A percentile compares a stretch with the other conserved stretches of the same genome.
Evolutionary conservation across 2,888 invertebrate species (phyloP).

Genomic region (Drosophila picticornis): DNA sequence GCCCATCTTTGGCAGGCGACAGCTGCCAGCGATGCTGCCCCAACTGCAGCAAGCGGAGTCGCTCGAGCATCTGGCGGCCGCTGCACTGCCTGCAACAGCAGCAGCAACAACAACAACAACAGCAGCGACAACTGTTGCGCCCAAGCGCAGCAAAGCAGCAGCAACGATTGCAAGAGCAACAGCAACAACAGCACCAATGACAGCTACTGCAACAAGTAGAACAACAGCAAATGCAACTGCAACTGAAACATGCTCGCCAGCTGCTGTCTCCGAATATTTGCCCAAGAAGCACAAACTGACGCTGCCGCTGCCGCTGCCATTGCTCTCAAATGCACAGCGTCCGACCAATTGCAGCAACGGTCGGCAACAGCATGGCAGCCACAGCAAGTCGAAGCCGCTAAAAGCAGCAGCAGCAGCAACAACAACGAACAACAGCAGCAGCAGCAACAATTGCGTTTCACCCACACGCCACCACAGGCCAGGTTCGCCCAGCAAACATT

Average conservation of each 20-base stretch:
- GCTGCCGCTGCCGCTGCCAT: slow-evolving; percentile 41
- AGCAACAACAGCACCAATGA: slow-evolving; percentile 1
- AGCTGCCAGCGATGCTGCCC: slow-evolving; percentile 38
- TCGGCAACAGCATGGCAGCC: slow-evolving; percentile 1
- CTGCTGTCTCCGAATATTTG: slow-evolving; percentile 45
- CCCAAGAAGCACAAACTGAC: slow-evolving; percentile 69
- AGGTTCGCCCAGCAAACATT: slow-evolving; percentile 61
- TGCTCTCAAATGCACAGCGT: slow-evolving; percentile 5
- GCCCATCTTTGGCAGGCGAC: slow-evolving; percentile 83
- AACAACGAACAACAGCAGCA: neutral
- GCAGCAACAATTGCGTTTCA: slow-evolving; percentile 35
- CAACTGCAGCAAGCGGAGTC: slow-evolving; percentile 82
- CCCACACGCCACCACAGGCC: slow-evolving; percentile 52
- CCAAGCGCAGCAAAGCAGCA: slow-evolving; percentile 6
- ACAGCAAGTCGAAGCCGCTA: slow-evolving; percentile 35
- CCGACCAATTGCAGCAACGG: slow-evolving; percentile 6
- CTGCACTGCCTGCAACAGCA: slow-evolving; percentile 12
- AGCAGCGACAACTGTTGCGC: slow-evolving; percentile 1
- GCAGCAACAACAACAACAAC: neutral
- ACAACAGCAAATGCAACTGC: neutral
- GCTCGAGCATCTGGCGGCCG: slow-evolving; percentile 78
- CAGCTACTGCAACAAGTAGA: neutral
- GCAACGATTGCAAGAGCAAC: neutral
- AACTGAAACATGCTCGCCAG: neutral
- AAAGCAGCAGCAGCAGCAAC: slow-evolving; percentile 16